Evolutionary conservation across 2,888 invertebrate species (phyloP), one percentile per base, ranked within the genome.

Genomic region (Zonitis immaculata): DNA sequence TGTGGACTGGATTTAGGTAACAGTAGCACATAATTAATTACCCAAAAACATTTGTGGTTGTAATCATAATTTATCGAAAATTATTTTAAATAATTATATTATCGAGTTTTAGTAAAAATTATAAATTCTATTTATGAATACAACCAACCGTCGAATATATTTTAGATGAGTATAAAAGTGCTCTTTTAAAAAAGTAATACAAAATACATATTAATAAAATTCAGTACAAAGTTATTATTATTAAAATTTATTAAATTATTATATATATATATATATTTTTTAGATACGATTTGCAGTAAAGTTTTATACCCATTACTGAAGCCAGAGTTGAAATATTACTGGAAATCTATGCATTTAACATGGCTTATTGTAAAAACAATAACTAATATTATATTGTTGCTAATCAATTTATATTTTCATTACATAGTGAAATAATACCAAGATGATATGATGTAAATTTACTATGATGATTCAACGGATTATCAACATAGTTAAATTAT

Each of bases 121-220:
- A 26, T 35, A n/a, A 7, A 48, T 5, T 16, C n/a, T n/a, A n/a
- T 11, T 45, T 49, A 51, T 56, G 51, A 56, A 47, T 56, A 56
- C 56, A 54, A 58, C 54, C 54, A 39, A 54, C 48, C 52, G 50
- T 52, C 52, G 52, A 50, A 7, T 32, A 32, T 51, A 49, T 57
- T 47, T 44, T 51, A 57, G 46, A 16, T 49, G 57, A 52, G 60
- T 61, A 65, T 65, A 65, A 65, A 65, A 63, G 60, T 63, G 64
- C 61, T 32, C 14, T 18, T 59, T 64, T 63, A 62, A 62, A 62
- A 64, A 63, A 60, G 61, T 61, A 63, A 64, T 64, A 62, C 58
- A 65, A 65, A 64, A 65, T 60, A 56, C 58, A 60, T 60, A 54
- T 56, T 60, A 61, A 62, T 59, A 59, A 63, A 64, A 65, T 61